These are phyloP conservation scores for Sarcophilus harrisii DNA, from an alignment of 2,797 vertebrate genomes.

Conservation along the genomic window DNA sequence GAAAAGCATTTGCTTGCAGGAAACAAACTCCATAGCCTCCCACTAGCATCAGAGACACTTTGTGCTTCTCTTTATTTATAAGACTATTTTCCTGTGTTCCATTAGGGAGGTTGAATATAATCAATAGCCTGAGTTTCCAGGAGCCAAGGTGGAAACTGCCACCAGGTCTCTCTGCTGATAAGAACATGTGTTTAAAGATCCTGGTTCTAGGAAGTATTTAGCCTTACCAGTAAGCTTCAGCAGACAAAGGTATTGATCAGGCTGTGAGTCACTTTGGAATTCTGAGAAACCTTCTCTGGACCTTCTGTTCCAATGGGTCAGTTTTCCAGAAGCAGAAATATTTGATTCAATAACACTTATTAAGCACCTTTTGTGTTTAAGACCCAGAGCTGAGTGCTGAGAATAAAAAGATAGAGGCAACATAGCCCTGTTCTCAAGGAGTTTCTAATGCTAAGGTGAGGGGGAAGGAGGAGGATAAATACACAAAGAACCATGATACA, in stretches of 20 bases:
- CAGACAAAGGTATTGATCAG: constrained; percentile 52
- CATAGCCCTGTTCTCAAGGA: not conserved
- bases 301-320: constrained; percentile 12
- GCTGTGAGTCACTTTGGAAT: constrained; percentile 40
- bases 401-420: not conserved
- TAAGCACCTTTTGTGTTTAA: not conserved
- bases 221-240: constrained; percentile 55
- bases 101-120: constrained; percentile 46
- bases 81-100: constrained; percentile 54
- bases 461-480: not conserved
- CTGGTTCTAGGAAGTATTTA: constrained; percentile 60
- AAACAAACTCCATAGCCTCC: constrained; percentile 23
- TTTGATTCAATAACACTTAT: not conserved
- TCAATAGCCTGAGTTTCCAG: constrained; percentile 40
- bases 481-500: not conserved
- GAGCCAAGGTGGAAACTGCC: constrained; percentile 53
- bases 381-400: not conserved
- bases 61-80: constrained; percentile 36
- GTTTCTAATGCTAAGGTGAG: not conserved
- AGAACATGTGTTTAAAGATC: constrained; percentile 43
- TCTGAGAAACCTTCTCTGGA: constrained; percentile 31
- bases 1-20: constrained; percentile 40
- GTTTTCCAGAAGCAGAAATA: constrained; percentile 27
- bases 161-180: constrained; percentile 34
- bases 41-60: constrained; percentile 16